Conservation (phyloP, 2,113 vertebrate species). For the Glaucomys volans region DNA sequence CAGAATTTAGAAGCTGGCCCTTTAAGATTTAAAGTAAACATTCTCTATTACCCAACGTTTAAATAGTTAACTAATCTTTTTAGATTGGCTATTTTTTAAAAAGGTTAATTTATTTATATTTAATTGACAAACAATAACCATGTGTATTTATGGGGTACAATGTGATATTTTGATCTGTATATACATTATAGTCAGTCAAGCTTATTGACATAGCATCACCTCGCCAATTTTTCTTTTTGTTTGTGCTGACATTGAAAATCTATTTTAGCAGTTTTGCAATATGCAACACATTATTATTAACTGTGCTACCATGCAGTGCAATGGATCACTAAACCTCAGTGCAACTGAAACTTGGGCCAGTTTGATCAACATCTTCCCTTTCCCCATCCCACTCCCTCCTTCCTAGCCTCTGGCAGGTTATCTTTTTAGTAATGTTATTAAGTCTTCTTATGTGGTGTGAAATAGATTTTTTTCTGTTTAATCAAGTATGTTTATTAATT, state of each 20-base stretch:
- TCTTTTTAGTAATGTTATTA: not conserved
- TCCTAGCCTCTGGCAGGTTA: not conserved
- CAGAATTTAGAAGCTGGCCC: conserved; percentile 35
- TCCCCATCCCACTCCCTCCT: not conserved
- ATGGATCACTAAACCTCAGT: not conserved
- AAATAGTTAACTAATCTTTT: not conserved
- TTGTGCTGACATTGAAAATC: not conserved
- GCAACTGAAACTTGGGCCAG: not conserved
- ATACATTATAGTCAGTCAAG: not conserved
- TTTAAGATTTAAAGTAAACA: not conserved
- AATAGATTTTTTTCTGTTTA: conserved; percentile 29
- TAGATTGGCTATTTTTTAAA: not conserved
- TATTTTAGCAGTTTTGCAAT: not conserved
- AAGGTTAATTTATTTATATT: not conserved
- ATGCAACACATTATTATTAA: not conserved
- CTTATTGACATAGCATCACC: not conserved
- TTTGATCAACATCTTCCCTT: not conserved
- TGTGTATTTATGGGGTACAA: not conserved
- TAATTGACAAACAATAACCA: not conserved
- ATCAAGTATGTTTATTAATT: conserved; percentile 31
- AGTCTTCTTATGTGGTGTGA: not conserved
- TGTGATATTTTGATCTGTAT: not conserved
- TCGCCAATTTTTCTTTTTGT: not conserved
- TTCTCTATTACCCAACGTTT: not conserved
- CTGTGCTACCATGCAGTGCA: not conserved